Base-by-base conservation (phyloP, 2,888 invertebrate species). In the Chloroclysta siterata region DNA sequence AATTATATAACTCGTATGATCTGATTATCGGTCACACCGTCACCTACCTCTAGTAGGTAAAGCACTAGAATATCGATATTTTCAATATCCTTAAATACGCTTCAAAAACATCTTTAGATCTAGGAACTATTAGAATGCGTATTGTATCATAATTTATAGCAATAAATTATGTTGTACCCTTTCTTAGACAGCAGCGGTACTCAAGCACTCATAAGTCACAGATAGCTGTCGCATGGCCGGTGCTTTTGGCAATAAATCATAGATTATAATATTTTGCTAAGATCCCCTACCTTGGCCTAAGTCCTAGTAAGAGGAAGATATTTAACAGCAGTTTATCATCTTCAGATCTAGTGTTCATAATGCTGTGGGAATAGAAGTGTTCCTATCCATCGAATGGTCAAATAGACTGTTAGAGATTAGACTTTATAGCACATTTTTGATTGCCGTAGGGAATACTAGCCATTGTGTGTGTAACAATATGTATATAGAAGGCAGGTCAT, bases 161-260 rank as follows among this genome's bases (percentile, higher is more conserved):
- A 55, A 65, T 65, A 65, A 65, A 62, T 65, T 57, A 7, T 52
- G 42, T 61, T 62, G 61, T 65, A 61, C 65, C 65, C 65, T 65
- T 65, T 58, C 46, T 58, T 52, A 42, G 57, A 58, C 61, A 65
- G 61, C 50, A 56, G 59, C 36, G 60, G 65, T 58, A 61, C 65
- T 65, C 51, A 53, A 65, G 65, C 55, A 65, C 65, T 58, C 61
- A 62, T 65, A 65, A 65, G 61, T 65, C 61, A 65, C 22, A 65
- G 65, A 65, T 65, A 65, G 51, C 61, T 61, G 65, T 61, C 61
- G 50, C 58, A 52, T 58, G 54, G 58, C 57, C 58, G 51, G 57
- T 65, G 61, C 61, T 61, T 62, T 53, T 6, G 61, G 61, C 14
- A 39, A 62, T 65, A 65, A 65, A 65, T 65, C 61, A 58, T 47